These are phyloP conservation scores for Tetraodon nigroviridis DNA, from an alignment of 2,113 vertebrate genomes.

Conservation along the genomic window DNA sequence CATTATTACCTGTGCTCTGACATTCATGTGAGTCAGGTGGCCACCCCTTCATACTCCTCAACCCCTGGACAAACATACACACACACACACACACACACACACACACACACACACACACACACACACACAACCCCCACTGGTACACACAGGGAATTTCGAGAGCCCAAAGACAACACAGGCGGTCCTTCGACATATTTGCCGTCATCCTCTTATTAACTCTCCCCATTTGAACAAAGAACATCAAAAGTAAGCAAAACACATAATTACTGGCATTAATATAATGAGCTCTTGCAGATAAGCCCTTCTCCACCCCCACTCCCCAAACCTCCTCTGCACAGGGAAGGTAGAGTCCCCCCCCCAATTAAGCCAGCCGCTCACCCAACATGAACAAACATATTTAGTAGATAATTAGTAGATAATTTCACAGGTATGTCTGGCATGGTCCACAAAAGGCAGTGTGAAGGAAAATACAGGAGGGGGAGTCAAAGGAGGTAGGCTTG, in stretches of 20 bases:
- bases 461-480: slow-evolving; percentile 73
- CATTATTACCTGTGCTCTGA: slow-evolving; percentile 60
- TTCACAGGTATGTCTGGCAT: slow-evolving; percentile 83
- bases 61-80: slow-evolving; percentile 7
- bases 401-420: slow-evolving; percentile 87
- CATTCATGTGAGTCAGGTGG: slow-evolving; percentile 47
- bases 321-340: slow-evolving; percentile 39
- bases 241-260: slow-evolving; percentile 81
- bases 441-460: slow-evolving; percentile 65
- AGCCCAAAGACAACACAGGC: slow-evolving; percentile 61
- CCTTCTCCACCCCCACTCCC: slow-evolving; percentile 58
- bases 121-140: slow-evolving; percentile 20
- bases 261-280: slow-evolving; percentile 86
- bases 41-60: slow-evolving; percentile 21
- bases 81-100: slow-evolving; percentile 11
- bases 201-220: slow-evolving; percentile 71
- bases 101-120: slow-evolving; percentile 5
- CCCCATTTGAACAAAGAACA: slow-evolving; percentile 68
- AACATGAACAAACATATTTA: slow-evolving; percentile 86
- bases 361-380: slow-evolving; percentile 80
- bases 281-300: slow-evolving; percentile 81
- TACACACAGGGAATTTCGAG: slow-evolving; percentile 59
- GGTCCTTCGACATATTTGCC: slow-evolving; percentile 68
- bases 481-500: slow-evolving; percentile 68
- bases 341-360: slow-evolving; percentile 69